A percentile compares a stretch with the other conserved stretches of the same genome.
phyloP scores from a whole-genome alignment of 2,888 invertebrate species.

The Venusia cambrica region DNA sequence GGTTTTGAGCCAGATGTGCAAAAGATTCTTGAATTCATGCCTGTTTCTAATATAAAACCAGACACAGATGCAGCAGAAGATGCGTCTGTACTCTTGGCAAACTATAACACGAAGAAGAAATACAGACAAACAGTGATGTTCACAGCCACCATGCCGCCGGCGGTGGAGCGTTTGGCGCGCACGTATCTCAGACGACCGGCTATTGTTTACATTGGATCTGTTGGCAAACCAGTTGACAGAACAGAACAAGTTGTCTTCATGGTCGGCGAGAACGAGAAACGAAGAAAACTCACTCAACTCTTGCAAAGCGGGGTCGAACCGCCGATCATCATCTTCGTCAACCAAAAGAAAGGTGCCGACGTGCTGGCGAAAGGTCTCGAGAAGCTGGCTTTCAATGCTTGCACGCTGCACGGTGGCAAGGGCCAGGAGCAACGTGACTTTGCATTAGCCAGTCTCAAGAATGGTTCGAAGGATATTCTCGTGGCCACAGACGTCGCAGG shows the following conservation, averaged over 20 bases:
- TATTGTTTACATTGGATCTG: constrained; percentile 97
- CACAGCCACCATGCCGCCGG: constrained; percentile 99
- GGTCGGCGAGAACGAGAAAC: constrained; percentile 97
- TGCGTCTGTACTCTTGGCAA: constrained; percentile 92
- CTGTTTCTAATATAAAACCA: constrained; percentile 98
- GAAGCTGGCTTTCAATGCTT: constrained; percentile 97
- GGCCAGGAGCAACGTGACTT: constrained; percentile 99
- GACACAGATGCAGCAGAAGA: constrained; percentile 99
- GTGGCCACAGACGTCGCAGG: constrained; percentile 99
- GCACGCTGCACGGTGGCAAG: constrained; percentile 99
- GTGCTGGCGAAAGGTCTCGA: constrained; percentile 97
- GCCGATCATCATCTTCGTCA: constrained; percentile 99
- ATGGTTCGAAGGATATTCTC: constrained; percentile 97
- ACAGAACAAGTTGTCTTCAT: constrained; percentile 98
- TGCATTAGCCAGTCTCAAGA: constrained; percentile 97
- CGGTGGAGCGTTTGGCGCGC: constrained; percentile 97
- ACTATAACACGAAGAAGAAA: constrained; percentile 97
- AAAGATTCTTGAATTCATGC: constrained; percentile 98
- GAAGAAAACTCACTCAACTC: constrained; percentile 97
- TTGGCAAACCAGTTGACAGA: constrained; percentile 98
- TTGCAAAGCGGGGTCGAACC: constrained; percentile 94
- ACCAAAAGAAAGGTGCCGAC: constrained; percentile 99
- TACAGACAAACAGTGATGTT: constrained; percentile 99
- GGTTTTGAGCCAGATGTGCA: constrained; percentile 99
- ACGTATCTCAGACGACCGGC: constrained; percentile 97